phyloP scores from a whole-genome alignment of 2,888 invertebrate genomes.

The Melieria picta region DNA sequence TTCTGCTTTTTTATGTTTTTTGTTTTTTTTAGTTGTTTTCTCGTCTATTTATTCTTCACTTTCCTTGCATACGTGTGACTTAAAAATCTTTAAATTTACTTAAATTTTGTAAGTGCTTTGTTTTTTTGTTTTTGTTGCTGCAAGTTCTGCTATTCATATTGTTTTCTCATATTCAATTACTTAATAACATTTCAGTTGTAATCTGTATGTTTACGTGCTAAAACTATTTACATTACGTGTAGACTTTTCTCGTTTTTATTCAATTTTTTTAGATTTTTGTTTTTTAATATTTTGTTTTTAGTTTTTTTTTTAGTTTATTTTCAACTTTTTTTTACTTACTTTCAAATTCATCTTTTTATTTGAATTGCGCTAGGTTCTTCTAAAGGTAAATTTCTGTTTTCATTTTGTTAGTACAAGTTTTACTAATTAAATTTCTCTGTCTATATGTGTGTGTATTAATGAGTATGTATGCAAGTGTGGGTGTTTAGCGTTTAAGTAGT shows the following conservation, averaged over 20 bases:
- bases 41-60: not conserved
- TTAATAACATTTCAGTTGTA: slow-evolving; percentile 51
- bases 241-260: slow-evolving; percentile 32
- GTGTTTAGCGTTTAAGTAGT: slow-evolving; percentile 1
- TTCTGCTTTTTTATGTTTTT: not conserved
- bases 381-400: slow-evolving; percentile 58
- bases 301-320: slow-evolving; percentile 31
- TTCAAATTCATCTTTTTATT: slow-evolving; percentile 48
- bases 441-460: slow-evolving; percentile 16
- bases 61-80: not conserved
- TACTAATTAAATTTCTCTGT: slow-evolving; percentile 23
- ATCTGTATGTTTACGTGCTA: slow-evolving; percentile 55
- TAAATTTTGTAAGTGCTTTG: slow-evolving; percentile 1
- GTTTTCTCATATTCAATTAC: slow-evolving; percentile 41
- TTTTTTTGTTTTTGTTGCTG: slow-evolving; percentile 21
- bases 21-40: not conserved
- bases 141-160: not conserved
- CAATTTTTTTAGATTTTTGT: slow-evolving; percentile 30
- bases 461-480: slow-evolving; percentile 14
- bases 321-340: slow-evolving; percentile 25
- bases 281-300: slow-evolving; percentile 37
- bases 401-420: slow-evolving; percentile 7
- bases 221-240: slow-evolving; percentile 60
- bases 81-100: slow-evolving; percentile 16
- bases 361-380: slow-evolving; percentile 67